Evolutionary conservation across 2,888 invertebrate species (phyloP).

Genomic region (Latheticus oryzae): DNA sequence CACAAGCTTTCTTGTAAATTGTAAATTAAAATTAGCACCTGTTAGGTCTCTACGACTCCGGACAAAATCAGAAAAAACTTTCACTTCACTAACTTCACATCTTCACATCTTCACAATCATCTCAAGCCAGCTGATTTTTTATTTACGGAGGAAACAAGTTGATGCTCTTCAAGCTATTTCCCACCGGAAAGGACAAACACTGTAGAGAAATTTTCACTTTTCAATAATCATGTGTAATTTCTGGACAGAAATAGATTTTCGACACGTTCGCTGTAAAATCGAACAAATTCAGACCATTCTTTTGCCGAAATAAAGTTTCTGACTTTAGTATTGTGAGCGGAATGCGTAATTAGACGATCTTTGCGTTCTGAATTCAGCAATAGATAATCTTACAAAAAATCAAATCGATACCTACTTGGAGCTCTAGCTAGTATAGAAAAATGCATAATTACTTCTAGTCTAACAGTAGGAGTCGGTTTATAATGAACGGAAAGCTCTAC

Average conservation of each 20-base stretch:
- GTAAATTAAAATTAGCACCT: slow-evolving; percentile 17
- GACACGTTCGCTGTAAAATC: slow-evolving; percentile 3
- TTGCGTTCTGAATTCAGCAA: slow-evolving; percentile 21
- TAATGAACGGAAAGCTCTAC: slow-evolving; percentile 15
- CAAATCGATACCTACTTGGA: slow-evolving; percentile 12
- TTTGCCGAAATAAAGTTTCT: slow-evolving; percentile 18
- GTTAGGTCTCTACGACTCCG: slow-evolving; percentile 14
- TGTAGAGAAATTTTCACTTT: slow-evolving; percentile 21
- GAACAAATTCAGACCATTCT: slow-evolving; percentile 25
- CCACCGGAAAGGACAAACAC: slow-evolving; percentile 21
- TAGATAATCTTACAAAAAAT: slow-evolving; percentile 23
- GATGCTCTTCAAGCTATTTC: slow-evolving; percentile 20
- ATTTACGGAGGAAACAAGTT: slow-evolving; percentile 28
- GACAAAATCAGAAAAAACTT: slow-evolving; percentile 10
- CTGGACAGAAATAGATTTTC: slow-evolving; percentile 7
- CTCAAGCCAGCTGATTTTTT: slow-evolving; percentile 21
- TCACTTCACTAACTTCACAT: slow-evolving; percentile 23
- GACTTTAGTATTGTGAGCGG: slow-evolving; percentile 11
- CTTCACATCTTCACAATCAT: slow-evolving; percentile 26
- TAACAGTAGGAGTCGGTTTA: slow-evolving; percentile 17
- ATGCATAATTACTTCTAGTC: slow-evolving; percentile 16
- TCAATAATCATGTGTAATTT: slow-evolving; percentile 18
- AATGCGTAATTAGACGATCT: slow-evolving; percentile 19
- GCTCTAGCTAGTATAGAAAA: slow-evolving; percentile 12
- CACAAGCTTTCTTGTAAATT: too few species aligned